phyloP scores from a whole-genome alignment of 2,888 invertebrate species.

The Trissoscelio sp. region DNA sequence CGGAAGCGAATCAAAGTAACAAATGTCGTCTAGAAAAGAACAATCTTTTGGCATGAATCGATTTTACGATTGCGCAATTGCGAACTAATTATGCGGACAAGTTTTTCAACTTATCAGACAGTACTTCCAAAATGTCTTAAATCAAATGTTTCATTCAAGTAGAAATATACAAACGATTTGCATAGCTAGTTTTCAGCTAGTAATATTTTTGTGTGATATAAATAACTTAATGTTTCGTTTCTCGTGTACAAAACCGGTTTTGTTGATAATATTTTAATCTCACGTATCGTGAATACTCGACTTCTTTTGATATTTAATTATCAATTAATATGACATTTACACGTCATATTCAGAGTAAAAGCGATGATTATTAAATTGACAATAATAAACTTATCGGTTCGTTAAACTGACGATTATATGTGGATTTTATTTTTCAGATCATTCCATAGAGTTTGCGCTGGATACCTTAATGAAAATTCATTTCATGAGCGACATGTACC shows the following conservation, averaged over 20 bases:
- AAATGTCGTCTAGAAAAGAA: constrained; percentile 6
- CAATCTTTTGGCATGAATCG: neutral
- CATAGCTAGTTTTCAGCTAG: no score
- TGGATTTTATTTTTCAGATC: constrained; percentile 75
- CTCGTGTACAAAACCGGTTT: no score
- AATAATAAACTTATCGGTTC: neutral
- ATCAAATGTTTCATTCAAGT: no score
- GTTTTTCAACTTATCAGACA: no score
- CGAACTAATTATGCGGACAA: no score
- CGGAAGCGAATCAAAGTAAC: neutral
- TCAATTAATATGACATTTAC: neutral
- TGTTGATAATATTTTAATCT: no score
- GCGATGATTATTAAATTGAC: neutral
- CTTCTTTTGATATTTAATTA: neutral
- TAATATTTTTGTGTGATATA: no score
- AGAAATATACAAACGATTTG: no score
- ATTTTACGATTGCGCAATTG: neutral
- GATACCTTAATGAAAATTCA: constrained; percentile 81
- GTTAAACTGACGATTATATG: constrained; percentile 11
- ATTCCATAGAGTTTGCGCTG: constrained; percentile 79
- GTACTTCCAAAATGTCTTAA: no score
- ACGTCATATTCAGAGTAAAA: no score
- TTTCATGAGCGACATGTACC: constrained; percentile 76
- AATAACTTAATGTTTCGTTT: no score
- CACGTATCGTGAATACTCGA: neutral